Conservation (phyloP, 2,888 invertebrate genomes). For the Andricus curvator region DNA sequence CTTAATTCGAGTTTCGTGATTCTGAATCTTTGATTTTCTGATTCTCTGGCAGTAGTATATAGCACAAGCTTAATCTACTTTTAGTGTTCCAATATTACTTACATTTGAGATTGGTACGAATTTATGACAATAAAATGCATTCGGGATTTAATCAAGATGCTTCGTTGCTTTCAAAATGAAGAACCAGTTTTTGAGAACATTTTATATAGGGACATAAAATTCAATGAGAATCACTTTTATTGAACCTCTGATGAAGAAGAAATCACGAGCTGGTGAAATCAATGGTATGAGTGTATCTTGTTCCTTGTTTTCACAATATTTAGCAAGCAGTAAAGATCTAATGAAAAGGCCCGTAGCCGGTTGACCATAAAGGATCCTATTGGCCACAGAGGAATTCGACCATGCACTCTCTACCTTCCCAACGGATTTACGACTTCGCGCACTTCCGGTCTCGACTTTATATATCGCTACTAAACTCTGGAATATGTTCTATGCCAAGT, state of each 20-base stretch:
- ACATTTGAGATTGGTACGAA: not conserved
- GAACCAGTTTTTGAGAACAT: not conserved
- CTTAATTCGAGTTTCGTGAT: too few relatives aligned
- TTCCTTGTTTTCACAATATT: conserved; percentile 62
- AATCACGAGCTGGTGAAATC: not conserved
- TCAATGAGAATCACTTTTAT: conserved; percentile 13
- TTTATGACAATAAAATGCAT: not conserved
- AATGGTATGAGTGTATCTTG: conserved; percentile 42
- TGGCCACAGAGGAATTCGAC: conserved; percentile 50
- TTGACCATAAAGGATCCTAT: conserved; percentile 54
- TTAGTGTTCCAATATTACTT: too few relatives aligned
- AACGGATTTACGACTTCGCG: conserved; percentile 41
- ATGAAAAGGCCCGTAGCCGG: conserved; percentile 66
- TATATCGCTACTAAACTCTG: conserved; percentile 40
- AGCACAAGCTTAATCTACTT: too few relatives aligned
- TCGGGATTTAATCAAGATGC: not conserved
- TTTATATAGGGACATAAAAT: not conserved
- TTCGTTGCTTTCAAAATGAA: not conserved
- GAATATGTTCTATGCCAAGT: not conserved
- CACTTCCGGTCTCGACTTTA: conserved; percentile 47
- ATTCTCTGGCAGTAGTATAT: too few relatives aligned
- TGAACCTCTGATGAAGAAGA: not conserved
- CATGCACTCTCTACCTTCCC: conserved; percentile 44
- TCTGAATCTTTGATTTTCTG: too few relatives aligned
- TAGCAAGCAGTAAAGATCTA: conserved; percentile 70